Evolutionary conservation across 2,113 vertebrate genomes (phyloP), one percentile per base, ranked within the genome.

Genomic region (Apeltes quadracus): DNA sequence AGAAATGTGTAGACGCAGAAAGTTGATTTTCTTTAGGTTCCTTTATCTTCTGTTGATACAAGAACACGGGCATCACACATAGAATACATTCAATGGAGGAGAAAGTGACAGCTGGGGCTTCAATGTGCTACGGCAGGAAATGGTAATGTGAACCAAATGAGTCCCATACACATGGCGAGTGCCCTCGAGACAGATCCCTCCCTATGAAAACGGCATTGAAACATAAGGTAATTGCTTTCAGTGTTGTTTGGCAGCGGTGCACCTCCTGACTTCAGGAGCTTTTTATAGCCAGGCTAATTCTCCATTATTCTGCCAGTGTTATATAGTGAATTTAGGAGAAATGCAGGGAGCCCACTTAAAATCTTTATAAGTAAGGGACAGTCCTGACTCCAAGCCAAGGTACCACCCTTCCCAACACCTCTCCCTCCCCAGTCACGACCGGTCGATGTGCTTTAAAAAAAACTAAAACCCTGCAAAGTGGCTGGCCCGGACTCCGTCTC

Each of bases 211-310:
- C 85, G 85, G 85, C 84, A 88, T 89, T 86, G 89, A 91, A 89
- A 92, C 84, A 82, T 84, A 84, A 78, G 15, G 90, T 91, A 92
- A 92, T 92, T 92, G 90, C 91, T 88, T 88, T 89, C 87, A 62
- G 73, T 91, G 90, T 87, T 79, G 74, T 88, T 90, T 90, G 90
- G 87, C 87, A 83, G 87, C 41, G 1, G 53, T 39, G 85, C 61
- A 81, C 80, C 86, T 85, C 75, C 81, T 84, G 88, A 86, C 85
- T 89, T 73, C 61, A 27, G 86, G 63, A 79, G 82, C 75, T 83
- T 88, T 86, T 82, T 84, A 87, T 87, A 86, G 87, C 85, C 78
- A n/a, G 63, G 69, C 73, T 84, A 87, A 86, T 88, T 89, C 86
- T 78, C 77, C 81, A 84, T 91, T 88, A 85, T 87, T 84, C 75